A percentile compares a stretch with the other conserved stretches of the same genome.
These are phyloP conservation scores for Nyctibius bracteatus DNA, from an alignment of 2,113 vertebrate species.

Conservation along the genomic window DNA sequence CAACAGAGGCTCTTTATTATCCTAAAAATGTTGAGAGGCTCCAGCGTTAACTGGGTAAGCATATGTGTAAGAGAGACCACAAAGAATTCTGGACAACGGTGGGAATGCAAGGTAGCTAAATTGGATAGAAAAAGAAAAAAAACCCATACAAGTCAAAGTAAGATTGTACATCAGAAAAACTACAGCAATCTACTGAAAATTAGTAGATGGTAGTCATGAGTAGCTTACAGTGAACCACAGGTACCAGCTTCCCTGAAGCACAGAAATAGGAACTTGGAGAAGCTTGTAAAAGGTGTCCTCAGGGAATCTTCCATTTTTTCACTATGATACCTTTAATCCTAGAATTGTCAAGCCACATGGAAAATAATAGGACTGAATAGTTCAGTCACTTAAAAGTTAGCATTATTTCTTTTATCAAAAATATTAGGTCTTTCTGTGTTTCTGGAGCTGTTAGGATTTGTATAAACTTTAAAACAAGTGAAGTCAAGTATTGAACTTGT, in stretches of 20 bases:
- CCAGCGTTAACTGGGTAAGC: not conserved
- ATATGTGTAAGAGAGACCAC: not conserved
- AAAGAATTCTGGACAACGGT: slow-evolving; percentile 27
- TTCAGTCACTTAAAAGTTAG: slow-evolving; percentile 62
- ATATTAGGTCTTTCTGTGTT: slow-evolving; percentile 57
- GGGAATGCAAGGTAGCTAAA: slow-evolving; percentile 30
- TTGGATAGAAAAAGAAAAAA: slow-evolving; percentile 37
- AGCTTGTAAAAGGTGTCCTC: slow-evolving; percentile 68
- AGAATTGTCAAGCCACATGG: slow-evolving; percentile 69
- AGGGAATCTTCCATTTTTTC: slow-evolving; percentile 67
- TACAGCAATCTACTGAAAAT: slow-evolving; percentile 62
- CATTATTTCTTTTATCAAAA: slow-evolving; percentile 67
- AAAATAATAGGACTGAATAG: slow-evolving; percentile 69
- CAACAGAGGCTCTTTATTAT: slow-evolving; percentile 24
- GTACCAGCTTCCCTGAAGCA: slow-evolving; percentile 64
- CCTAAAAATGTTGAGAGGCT: slow-evolving; percentile 7
- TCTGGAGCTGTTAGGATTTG: slow-evolving; percentile 24
- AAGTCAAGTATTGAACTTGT: slow-evolving; percentile 34
- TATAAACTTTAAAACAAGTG: slow-evolving; percentile 57
- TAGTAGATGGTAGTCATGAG: slow-evolving; percentile 63
- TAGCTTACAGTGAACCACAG: slow-evolving; percentile 52
- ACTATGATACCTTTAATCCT: slow-evolving; percentile 73
- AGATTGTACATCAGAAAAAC: slow-evolving; percentile 62
- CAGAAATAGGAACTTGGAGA: slow-evolving; percentile 61
- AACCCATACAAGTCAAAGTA: slow-evolving; percentile 8